Evolutionary conservation across 2,797 vertebrate species (phyloP).

Genomic region (Pteronotus mesoamericanus): DNA sequence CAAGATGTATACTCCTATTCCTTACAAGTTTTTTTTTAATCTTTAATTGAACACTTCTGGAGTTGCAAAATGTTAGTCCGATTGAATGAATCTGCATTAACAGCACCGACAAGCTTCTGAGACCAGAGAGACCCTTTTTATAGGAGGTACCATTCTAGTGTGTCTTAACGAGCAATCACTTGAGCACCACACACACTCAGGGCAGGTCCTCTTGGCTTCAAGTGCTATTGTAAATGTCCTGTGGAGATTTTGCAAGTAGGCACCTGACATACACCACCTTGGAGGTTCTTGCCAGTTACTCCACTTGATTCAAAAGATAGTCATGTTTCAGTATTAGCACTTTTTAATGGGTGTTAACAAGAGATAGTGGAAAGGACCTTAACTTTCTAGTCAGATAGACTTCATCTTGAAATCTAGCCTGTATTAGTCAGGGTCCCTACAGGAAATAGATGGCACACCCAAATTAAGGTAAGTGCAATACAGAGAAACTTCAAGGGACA

Average conservation of each 20-base stretch:
- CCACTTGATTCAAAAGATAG: background rate
- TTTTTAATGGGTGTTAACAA: background rate
- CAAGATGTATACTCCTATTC: background rate
- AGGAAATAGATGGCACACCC: background rate
- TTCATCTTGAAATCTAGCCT: background rate
- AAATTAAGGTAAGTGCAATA: background rate
- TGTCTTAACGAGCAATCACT: background rate
- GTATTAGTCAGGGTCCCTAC: background rate
- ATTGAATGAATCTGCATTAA: background rate
- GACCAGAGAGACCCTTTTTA: background rate
- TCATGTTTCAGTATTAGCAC: background rate
- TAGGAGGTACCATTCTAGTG: background rate
- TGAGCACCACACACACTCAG: background rate
- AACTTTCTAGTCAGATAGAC: background rate
- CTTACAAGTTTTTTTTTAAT: background rate
- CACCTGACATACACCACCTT: background rate
- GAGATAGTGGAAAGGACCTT: background rate
- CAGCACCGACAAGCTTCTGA: background rate
- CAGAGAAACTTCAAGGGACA: background rate
- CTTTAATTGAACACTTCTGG: background rate
- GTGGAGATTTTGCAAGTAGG: background rate
- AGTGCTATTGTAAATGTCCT: background rate
- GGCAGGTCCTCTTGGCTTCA: background rate
- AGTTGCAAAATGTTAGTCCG: background rate
- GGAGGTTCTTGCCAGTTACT: background rate